Evolutionary conservation across 2,888 invertebrate genomes (phyloP).

Genomic region (Thumatha senex): DNA sequence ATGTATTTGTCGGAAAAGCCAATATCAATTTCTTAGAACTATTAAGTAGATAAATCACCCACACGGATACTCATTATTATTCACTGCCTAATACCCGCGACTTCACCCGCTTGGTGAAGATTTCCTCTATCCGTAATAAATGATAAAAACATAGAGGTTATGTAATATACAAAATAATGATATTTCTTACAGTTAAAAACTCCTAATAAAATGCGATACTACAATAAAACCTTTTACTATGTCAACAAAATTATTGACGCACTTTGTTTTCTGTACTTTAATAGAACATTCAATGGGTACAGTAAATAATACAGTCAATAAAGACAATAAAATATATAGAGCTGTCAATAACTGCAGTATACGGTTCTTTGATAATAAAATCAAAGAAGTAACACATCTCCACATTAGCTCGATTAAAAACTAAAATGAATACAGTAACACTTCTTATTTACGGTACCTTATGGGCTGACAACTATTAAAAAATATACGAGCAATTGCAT

Average conservation of each 20-base stretch:
- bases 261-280: not conserved
- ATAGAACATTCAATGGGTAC: not conserved
- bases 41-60: not conserved
- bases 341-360: not conserved
- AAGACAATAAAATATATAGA: not conserved
- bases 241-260: not conserved
- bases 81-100: too few species aligned
- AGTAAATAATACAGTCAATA: not conserved
- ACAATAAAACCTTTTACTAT: too few species aligned
- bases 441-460: constrained; percentile 6
- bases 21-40: not conserved
- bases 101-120: too few species aligned
- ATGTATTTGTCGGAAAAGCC: not conserved
- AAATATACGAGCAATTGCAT: constrained; percentile 16
- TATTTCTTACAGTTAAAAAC: not conserved
- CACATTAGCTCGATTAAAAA: constrained; percentile 5
- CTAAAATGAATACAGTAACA: not conserved
- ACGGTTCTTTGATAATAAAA: not conserved
- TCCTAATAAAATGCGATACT: not conserved
- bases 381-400: not conserved
- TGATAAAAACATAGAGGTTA: too few species aligned
- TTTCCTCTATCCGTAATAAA: too few species aligned
- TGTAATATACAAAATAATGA: too few species aligned
- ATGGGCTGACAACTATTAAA: constrained; percentile 13
- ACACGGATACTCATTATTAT: too few species aligned